Evolutionary conservation across 2,888 invertebrate genomes (phyloP).

Genomic region (Cancer borealis): DNA sequence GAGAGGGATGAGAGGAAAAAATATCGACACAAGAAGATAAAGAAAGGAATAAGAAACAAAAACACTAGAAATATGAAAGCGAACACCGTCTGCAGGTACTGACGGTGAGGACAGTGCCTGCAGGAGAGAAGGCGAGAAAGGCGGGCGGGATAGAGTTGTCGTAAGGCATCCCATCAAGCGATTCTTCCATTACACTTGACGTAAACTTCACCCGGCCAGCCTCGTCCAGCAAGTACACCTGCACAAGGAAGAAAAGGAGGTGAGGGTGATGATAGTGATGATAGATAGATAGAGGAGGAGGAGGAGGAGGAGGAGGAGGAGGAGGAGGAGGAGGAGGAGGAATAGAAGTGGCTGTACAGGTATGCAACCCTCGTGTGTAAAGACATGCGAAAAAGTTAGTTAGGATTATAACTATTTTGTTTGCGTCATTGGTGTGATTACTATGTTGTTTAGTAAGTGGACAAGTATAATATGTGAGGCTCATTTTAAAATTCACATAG

Average conservation of each 20-base stretch:
- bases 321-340: too few relatives aligned
- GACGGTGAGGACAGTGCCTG: constrained; percentile 60
- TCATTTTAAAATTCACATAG: too few relatives aligned
- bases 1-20: neutral
- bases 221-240: constrained; percentile 69
- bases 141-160: constrained; percentile 68
- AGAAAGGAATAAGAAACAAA: neutral
- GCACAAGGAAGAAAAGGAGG: neutral
- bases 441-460: too few relatives aligned
- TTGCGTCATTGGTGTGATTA: too few relatives aligned
- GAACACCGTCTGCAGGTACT: neutral
- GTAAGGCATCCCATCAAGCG: neutral
- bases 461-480: too few relatives aligned
- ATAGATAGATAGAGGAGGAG: too few relatives aligned
- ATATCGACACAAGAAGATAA: neutral
- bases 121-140: constrained; percentile 71
- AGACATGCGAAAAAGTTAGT: too few relatives aligned
- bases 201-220: constrained; percentile 66
- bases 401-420: too few relatives aligned
- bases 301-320: too few relatives aligned
- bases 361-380: too few relatives aligned
- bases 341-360: too few relatives aligned
- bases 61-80: neutral
- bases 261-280: too few relatives aligned
- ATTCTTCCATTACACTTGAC: constrained; percentile 60